Evolutionary conservation across 2,888 invertebrate species (phyloP), one percentile per base, ranked within the genome.

Genomic region (Ophion ellenae): DNA sequence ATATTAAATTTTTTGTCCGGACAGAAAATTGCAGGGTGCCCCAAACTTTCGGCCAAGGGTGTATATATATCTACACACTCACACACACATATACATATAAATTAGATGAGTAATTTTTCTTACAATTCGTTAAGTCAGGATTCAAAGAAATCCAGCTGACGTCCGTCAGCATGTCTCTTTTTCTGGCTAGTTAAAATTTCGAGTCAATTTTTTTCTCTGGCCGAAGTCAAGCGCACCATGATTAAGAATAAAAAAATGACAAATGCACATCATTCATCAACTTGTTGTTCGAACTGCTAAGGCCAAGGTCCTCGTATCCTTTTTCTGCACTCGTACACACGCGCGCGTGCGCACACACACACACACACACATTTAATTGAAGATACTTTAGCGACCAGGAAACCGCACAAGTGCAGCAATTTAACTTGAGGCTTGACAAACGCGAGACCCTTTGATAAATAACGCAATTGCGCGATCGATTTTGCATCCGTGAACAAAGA

Each of bases 391-490:
- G 36, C 17, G 59, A 73, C 73, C 73, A 28, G 73, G 61, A 78
- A 61, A 17, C 36, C 40, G 32, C 53, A 57, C 64, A 57, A 63
- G 45, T 63, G 45, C 40, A 47, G 61, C n/a, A 59, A 69, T 69
- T 77, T 77, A 59, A 77, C 17, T 2, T 40, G 59, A 6, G 10
- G 9, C 17, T 45, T 28, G 45, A 24, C 59, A 69, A 28, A 69
- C 67, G 36, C 17, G 59, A 6, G 59, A 57, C 17, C 9, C 17
- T 17, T 76, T 6, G 53, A 40, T 40, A 77, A 77, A 69, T 59
- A 77, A 59, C 20, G 17, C 71, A 57, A 73, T 77, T 83, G 70
- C 77, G 24, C 64, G 40, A 67, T 79, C 64, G 63, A 70, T 64
- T 78, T 78, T 69, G 28, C 61, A 45, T 45, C 20, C 28, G 45